Base-by-base conservation (phyloP, 2,797 vertebrate species). In the Myoxocephalus aenaeus region DNA sequence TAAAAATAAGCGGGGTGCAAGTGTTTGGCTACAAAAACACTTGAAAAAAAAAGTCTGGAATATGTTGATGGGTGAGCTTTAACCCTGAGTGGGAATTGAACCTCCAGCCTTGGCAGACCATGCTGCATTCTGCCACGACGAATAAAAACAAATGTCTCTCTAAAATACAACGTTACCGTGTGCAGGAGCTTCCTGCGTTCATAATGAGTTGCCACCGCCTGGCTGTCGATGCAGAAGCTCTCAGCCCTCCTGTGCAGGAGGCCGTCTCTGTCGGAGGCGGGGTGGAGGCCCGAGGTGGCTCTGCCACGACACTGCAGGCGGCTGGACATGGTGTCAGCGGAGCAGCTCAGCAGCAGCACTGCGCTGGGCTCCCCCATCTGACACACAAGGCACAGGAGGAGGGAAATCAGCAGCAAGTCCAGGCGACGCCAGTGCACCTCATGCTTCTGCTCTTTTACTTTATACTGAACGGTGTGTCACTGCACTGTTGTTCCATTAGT, bases 281-380 rank as follows among this genome's bases (percentile, higher is more conserved):
- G 42, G 0, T 56, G 64, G 61, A 66, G 29, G 85, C 75, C 29
- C 25, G 5, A 81, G 86, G 65, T 50, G 74, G 87, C 73, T 74
- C 70, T 90, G 77, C 84, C 78, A 3, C 93, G 90, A 70, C 92
- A 86, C 79, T 94, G 92, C 74, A 96, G 93, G 27, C 95, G 96
- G 4, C 65, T 82, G 81, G 91, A 95, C 96, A 97, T 96, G 82
- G 95, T 95, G 83, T 96, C 95, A 3, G 94, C 87, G 0, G 96
- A 97, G 87, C 98, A 98, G 73, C 93, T 96, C 88, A 99, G 91
- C 81, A 96, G 95, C 20, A 99, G 88, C 64, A 98, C 96, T 0
- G 96, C 88, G n/a, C 92, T 93, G 9, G 98, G 97, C 29, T 96
- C 94, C 34, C 96, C 95, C 85, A 98, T 91, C 98, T 99, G 86